A percentile compares a stretch with the other conserved stretches of the same genome.
Evolutionary conservation across 2,113 vertebrate species (phyloP).

Genomic region (Peromyscus polionotus): DNA sequence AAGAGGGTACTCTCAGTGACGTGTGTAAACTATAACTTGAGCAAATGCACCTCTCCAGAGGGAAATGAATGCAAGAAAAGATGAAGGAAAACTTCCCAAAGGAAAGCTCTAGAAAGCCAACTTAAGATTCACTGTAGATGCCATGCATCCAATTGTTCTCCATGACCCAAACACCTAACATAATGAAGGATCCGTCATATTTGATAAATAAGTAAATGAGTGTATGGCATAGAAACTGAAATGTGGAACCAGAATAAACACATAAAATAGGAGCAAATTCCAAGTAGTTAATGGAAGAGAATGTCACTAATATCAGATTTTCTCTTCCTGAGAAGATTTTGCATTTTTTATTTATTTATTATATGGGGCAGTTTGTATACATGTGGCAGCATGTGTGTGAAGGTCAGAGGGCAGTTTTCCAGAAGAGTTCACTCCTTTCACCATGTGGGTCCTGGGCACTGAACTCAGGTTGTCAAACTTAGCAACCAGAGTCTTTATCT

Average conservation of each 20-base stretch:
- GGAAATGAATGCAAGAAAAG: not conserved
- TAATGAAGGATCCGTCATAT: not conserved
- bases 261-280: not conserved
- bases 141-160: not conserved
- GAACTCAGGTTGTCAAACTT: not conserved
- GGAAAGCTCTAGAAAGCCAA: not conserved
- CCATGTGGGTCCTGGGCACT: not conserved
- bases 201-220: not conserved
- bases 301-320: not conserved
- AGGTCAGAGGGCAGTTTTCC: too few species aligned
- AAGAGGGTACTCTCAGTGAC: not conserved
- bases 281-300: not conserved
- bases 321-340: not conserved
- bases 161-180: not conserved
- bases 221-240: constrained; percentile 1
- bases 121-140: not conserved
- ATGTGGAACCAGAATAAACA: not conserved
- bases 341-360: not conserved
- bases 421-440: not conserved
- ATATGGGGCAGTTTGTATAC: not conserved
- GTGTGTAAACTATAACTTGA: not conserved
- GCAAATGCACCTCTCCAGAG: not conserved
- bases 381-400: not conserved
- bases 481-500: not conserved
- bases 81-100: not conserved